These are phyloP conservation scores for Dryas iulia DNA, from an alignment of 1,140 invertebrate species.

Conservation along the genomic window DNA sequence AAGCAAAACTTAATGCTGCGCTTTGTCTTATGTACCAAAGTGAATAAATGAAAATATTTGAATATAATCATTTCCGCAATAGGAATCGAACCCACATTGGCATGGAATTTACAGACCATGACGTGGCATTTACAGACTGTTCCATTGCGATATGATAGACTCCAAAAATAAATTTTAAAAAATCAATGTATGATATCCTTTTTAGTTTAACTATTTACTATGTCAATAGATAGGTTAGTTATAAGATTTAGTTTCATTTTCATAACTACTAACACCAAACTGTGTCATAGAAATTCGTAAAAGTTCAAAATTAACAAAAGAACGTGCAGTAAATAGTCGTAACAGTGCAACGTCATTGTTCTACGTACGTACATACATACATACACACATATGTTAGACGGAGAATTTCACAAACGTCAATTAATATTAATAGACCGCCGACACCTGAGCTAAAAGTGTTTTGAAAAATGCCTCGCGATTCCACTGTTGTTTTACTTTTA, in stretches of 20 bases:
- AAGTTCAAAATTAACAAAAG: conserved; percentile 43
- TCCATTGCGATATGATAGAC: too few relatives aligned
- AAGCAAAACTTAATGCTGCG: too few relatives aligned
- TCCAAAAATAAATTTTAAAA: too few relatives aligned
- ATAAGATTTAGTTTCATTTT: background rate
- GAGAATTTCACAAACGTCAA: conserved; percentile 71
- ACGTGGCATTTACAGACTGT: too few relatives aligned
- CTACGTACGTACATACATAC: conserved; percentile 51
- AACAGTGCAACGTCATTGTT: conserved; percentile 72
- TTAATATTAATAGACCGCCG: conserved; percentile 79
- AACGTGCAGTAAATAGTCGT: conserved; percentile 45
- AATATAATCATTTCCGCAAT: too few relatives aligned
- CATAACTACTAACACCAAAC: background rate
- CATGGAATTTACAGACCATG: too few relatives aligned
- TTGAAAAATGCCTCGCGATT: conserved; percentile 54
- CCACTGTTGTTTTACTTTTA: conserved; percentile 41
- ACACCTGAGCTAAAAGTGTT: conserved; percentile 65
- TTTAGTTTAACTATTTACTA: too few relatives aligned
- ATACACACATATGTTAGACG: conserved; percentile 47
- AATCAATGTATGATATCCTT: too few relatives aligned
- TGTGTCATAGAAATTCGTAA: conserved; percentile 10
- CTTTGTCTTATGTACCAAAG: too few relatives aligned
- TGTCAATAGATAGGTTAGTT: background rate
- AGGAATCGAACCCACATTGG: too few relatives aligned
- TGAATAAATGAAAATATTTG: too few relatives aligned